Percentiles rank a stretch among this genome's conserved stretches.
Conservation (phyloP, 2,888 invertebrate genomes). For the Drosophila fungiperda region DNA sequence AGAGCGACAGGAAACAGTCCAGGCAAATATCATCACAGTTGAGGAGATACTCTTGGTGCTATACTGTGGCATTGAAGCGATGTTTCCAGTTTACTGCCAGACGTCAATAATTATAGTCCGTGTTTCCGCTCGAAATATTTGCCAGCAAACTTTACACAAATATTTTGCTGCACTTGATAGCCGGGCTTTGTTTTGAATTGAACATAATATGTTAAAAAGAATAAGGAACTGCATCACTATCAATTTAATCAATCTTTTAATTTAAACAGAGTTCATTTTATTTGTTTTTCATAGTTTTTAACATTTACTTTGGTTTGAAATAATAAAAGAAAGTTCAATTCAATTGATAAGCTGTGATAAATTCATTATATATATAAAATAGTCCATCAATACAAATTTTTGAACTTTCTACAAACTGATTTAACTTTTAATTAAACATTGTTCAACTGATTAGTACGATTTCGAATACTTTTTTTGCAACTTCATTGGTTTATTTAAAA, state of each 20-base stretch:
- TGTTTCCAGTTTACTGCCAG: slow-evolving; percentile 27
- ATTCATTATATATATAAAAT: not conserved
- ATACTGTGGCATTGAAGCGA: slow-evolving; percentile 9
- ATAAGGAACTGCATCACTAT: not conserved
- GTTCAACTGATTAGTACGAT: not conserved
- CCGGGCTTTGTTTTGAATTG: not conserved
- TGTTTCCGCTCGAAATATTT: slow-evolving; percentile 47
- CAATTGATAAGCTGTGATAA: not conserved
- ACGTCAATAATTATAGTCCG: slow-evolving; percentile 43
- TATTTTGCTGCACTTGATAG: not conserved
- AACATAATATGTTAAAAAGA: not conserved
- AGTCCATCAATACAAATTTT: not conserved
- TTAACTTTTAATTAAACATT: not conserved
- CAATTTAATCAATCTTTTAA: not conserved
- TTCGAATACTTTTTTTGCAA: not conserved
- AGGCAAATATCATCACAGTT: slow-evolving; percentile 52
- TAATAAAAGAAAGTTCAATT: not conserved
- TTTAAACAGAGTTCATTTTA: not conserved
- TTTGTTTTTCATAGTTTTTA: not conserved
- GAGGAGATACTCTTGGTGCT: slow-evolving; percentile 23
- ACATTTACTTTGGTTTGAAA: not conserved
- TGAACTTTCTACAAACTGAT: not conserved
- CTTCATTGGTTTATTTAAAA: not conserved
- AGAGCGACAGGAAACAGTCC: slow-evolving; percentile 63
- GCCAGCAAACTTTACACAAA: slow-evolving; percentile 1